Evolutionary conservation across 2,797 vertebrate species (phyloP).

Genomic region (Crotalus adamanteus): DNA sequence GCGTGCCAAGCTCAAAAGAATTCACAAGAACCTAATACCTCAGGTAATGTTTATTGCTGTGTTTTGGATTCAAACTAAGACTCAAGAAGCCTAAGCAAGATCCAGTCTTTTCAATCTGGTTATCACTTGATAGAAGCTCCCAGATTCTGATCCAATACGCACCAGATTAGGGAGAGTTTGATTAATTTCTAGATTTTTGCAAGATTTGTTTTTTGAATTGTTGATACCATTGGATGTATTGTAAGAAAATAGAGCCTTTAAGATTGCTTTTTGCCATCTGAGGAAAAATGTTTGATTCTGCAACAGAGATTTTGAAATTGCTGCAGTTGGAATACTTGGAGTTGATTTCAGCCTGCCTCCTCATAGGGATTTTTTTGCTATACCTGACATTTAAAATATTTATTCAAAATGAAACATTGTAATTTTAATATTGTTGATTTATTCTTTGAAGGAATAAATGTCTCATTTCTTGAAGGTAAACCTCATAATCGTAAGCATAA

Average conservation of each 20-base stretch:
- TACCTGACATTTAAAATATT: not conserved
- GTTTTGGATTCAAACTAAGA: not conserved
- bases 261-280: not conserved
- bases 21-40: constrained; percentile 95
- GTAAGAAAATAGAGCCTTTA: not conserved
- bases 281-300: not conserved
- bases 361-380: not conserved
- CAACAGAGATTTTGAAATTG: not conserved
- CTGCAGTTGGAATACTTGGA: not conserved
- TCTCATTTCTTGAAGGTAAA: not conserved
- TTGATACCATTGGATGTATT: not conserved
- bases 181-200: not conserved
- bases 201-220: not conserved
- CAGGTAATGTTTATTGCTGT: constrained; percentile 78
- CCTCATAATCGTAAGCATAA: not conserved
- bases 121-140: not conserved
- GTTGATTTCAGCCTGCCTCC: not conserved
- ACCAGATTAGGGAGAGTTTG: not conserved
- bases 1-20: constrained; percentile 93
- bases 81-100: not conserved
- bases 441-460: not conserved
- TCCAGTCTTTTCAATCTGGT: not conserved
- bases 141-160: not conserved
- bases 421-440: not conserved
- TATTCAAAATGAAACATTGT: not conserved